Conservation (phyloP, 2,797 vertebrate species). For the Hephaestus fuliginosus region DNA sequence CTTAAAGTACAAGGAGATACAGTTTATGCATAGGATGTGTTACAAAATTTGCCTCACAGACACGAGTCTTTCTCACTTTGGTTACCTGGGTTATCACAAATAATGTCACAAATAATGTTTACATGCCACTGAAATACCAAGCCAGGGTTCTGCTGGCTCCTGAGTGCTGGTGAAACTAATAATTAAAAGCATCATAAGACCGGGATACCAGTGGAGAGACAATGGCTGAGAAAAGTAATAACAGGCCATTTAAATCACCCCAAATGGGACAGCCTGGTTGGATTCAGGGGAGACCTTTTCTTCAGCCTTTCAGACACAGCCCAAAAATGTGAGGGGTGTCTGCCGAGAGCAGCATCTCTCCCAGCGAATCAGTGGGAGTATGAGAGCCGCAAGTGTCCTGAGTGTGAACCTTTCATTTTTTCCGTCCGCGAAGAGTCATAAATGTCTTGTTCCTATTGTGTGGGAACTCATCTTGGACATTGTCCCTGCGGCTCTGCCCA, state of each 20-base stretch:
- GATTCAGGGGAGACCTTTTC: conserved; percentile 72
- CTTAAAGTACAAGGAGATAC: background rate
- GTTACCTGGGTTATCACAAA: conserved; percentile 64
- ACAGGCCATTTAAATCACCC: conserved; percentile 84
- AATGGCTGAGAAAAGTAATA: conserved; percentile 82
- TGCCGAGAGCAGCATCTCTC: conserved; percentile 61
- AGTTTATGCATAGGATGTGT: background rate
- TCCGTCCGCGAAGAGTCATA: conserved; percentile 82
- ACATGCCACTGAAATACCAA: conserved; percentile 54
- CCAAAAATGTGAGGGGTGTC: conserved; percentile 74
- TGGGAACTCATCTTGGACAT: conserved; percentile 87
- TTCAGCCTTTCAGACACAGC: conserved; percentile 70
- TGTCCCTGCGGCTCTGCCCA: conserved; percentile 82
- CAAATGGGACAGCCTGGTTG: conserved; percentile 81
- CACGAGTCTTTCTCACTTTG: conserved; percentile 16
- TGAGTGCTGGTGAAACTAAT: conserved; percentile 65
- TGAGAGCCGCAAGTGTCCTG: conserved; percentile 62
- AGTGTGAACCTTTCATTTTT: conserved; percentile 78
- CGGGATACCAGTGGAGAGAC: conserved; percentile 64
- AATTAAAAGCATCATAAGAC: conserved; percentile 71
- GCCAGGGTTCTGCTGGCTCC: conserved; percentile 62
- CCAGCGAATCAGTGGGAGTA: conserved; percentile 73
- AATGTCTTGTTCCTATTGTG: conserved; percentile 90
- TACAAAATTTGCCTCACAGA: background rate
- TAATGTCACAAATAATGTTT: conserved; percentile 63